Evolutionary conservation across 2,797 vertebrate genomes (phyloP), one percentile per base, ranked within the genome.

Genomic region (Artibeus jamaicensis): DNA sequence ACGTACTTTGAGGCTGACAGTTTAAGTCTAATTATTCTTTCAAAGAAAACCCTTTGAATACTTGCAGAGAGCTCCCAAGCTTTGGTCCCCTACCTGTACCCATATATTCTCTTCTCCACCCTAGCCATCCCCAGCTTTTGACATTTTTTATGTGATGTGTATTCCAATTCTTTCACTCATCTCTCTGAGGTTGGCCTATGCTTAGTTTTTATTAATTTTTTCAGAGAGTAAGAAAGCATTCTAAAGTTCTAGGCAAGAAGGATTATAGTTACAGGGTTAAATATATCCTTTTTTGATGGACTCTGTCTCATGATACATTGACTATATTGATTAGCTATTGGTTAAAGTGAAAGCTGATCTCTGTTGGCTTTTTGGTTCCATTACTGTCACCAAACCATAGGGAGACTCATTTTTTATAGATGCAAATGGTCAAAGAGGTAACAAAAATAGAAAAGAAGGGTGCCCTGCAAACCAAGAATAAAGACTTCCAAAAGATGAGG

Each of bases 261-360:
- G 9, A 82, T 88, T 95, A 92, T 93, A 92, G 77, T 32, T 68
- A 73, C 3, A 73, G 2, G 1, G 11, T 82, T 74, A 86, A 83
- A 37, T 11, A 53, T 67, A 86, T 59, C 22, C 29, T 92, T 86
- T 96, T 74, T 88, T 73, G 26, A 55, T 57, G 32, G 19, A 88
- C 22, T 46, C 11, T 79, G n/a, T 7, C n/a, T 89, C 57, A 34
- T 62, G 62, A 57, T 46, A 87, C 32, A 59, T 73, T 85, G 37
- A 32, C 37, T 83, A 5, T 18, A 53, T 37, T 53, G 22, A 81
- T 92, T 81, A 87, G 3, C 5, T 67, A 24, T 96, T 90, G n/a
- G 42, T 73, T 92, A 46, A 94, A 94, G 81, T 71, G 53, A 93
- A 88, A 93, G 39, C 9, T 84, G 24, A 81, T 34, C 29, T 70